phyloP scores from a whole-genome alignment of 2,113 vertebrate species.

The Beaufortia kweichowensis region DNA sequence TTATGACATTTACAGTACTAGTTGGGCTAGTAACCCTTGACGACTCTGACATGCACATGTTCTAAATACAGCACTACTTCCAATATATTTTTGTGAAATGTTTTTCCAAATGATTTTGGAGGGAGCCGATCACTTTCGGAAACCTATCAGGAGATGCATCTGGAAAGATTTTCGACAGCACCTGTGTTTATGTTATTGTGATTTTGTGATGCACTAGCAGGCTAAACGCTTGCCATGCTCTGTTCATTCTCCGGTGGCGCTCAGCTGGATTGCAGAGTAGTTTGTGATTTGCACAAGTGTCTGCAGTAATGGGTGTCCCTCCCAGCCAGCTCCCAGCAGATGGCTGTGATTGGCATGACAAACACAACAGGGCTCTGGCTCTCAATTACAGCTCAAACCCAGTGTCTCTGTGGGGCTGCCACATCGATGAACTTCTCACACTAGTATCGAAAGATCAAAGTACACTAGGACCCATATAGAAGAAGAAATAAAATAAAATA shows the following conservation, averaged over 20 bases:
- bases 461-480: no score
- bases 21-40: no score
- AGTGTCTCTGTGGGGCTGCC: slow-evolving; percentile 42
- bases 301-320: slow-evolving; percentile 57
- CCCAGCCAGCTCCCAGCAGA: slow-evolving; percentile 54
- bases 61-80: not conserved
- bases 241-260: slow-evolving; percentile 12
- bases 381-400: slow-evolving; percentile 56
- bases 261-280: slow-evolving; percentile 53
- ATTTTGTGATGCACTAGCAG: not conserved
- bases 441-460: no score
- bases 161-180: not conserved
- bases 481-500: slow-evolving; percentile 41
- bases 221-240: slow-evolving; percentile 18
- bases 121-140: not conserved
- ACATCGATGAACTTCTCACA: slow-evolving; percentile 29
- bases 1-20: no score
- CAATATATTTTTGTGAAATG: not conserved
- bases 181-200: slow-evolving; percentile 5
- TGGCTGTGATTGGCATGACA: slow-evolving; percentile 62
- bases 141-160: not conserved
- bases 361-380: slow-evolving; percentile 61
- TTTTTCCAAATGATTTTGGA: not conserved
- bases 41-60: not conserved
- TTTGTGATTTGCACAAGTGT: slow-evolving; percentile 59